Evolutionary conservation across 2,113 vertebrate genomes (phyloP), one percentile per base, ranked within the genome.

Genomic region (Periophthalmus modestus): DNA sequence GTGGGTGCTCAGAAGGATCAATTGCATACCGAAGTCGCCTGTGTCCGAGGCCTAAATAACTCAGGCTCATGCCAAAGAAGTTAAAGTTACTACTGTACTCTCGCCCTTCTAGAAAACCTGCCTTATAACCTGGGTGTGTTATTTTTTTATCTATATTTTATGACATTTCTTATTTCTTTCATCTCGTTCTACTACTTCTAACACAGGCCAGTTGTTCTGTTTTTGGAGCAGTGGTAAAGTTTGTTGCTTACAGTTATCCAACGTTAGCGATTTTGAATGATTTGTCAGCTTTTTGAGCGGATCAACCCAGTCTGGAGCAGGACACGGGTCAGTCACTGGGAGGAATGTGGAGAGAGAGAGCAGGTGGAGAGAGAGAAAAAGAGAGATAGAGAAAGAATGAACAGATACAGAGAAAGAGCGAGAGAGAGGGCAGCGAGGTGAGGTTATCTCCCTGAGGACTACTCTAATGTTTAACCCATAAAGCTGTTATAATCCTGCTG

Each of bases 361-460:
- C 58, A 61, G 58, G 58, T 61, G 28, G 58, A 61, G 58, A 61
- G 58, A 34, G 13, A 15, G 23, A 61, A 3, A 59, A 7, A 57
- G 54, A 57, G 54, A 57, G 50, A 52, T 2, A 52, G 52, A 54
- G 18, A 21, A 55, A 58, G 55, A 21, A 58, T 58, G 55, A 24
- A 24, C 55, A 58, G 55, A 58, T 19, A 21, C 19, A 50, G 10
- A 55, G 52, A 55, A 2, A 61, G 23, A n/a, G n/a, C n/a, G n/a
- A 61, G 58, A 16, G 58, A 16, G 58, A 34, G 15, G 58, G 58
- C 24, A 61, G 58, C 34, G 13, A 61, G 58, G 58, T 33, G 58
- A 61, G 58, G 58, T 61, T 34, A 61, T 61, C 58, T 61, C 58
- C 58, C 58, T 61, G 24, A 61, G 58, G 58, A 61, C 58, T 61